Base-by-base conservation (phyloP, 2,113 vertebrate genomes). In the Ovis canadensis region DNA sequence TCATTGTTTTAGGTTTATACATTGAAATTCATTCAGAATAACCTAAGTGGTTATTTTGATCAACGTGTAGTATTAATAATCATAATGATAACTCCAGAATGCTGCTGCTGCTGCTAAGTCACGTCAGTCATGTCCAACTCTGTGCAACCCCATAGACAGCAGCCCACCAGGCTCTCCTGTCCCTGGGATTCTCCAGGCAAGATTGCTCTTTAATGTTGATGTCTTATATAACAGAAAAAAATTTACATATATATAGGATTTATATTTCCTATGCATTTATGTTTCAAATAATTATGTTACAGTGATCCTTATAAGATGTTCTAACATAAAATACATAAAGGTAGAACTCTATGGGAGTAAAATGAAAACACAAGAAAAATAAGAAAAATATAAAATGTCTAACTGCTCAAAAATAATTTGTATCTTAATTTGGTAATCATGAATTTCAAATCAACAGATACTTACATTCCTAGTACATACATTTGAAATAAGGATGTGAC, bases 1-100 rank as follows among this genome's bases (percentile, higher is more conserved):
- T 85, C 67, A 92, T 57, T 93, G 25, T 50, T 91, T 91, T 90
- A 90, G 29, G n/a, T n/a, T 84, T 96, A 78, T 74, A 80, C 7
- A 50, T 59, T 57, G 6, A 88, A 80, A 86, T 74, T 93, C 23
- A 78, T 21, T 71, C 64, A 71, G n/a, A 71, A 21, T 71, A 71
- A 71, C 64, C 64, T 71, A 71, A 36, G 64, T 71, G 17, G 33
- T 88, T 86, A 91, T 88, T 88, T 93, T 88, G 50, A 81, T 67
- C 31, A 84, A 67, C 31, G 0, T 71, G 3, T 77, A 78, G 7
- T 33, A 67, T 7, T 94, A 90, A 36, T 87, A 78, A 84, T 85
- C 21, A 80, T 57, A 2, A 33, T 50, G 2, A 77, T 60, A 97
- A 85, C 36, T 91, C 13, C 31, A 93, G 48, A 59, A 91, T 55